These are phyloP conservation scores for Ephydatia muelleri DNA, from an alignment of 37 sponge, comb jelly and placozoan species.

Conservation along the genomic window DNA sequence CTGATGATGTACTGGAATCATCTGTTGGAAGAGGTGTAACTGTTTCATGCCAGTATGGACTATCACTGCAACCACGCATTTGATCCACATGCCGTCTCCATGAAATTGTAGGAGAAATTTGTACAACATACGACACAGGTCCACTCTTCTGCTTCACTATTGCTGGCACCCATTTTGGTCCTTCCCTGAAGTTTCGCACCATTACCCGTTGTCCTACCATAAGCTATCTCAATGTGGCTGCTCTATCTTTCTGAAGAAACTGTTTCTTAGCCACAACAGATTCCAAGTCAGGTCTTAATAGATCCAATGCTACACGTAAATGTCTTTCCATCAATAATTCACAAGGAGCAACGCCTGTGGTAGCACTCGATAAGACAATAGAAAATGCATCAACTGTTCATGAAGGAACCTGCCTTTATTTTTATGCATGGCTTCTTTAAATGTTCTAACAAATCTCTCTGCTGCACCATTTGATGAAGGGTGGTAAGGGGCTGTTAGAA, in stretches of 20 bases:
- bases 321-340: neutral
- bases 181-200: conserved; percentile 13
- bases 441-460: too few relatives aligned
- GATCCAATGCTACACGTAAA: conserved; percentile 12
- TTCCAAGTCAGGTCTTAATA: conserved; percentile 18
- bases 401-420: neutral
- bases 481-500: too few relatives aligned
- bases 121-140: neutral
- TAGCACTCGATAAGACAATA: too few relatives aligned
- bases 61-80: too few relatives aligned
- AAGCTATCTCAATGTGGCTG: neutral
- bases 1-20: too few relatives aligned
- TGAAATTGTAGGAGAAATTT: too few relatives aligned
- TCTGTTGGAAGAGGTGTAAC: too few relatives aligned
- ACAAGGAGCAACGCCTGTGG: conserved; percentile 6
- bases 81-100: too few relatives aligned
- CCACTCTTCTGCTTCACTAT: neutral
- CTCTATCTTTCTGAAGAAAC: neutral
- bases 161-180: too few relatives aligned
- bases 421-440: too few relatives aligned
- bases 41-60: too few relatives aligned
- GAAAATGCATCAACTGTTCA: neutral
- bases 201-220: conserved; percentile 25
- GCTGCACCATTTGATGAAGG: too few relatives aligned
- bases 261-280: conserved; percentile 5